Evolutionary conservation across 2,888 invertebrate species (phyloP).

Genomic region (Drosophila robusta): DNA sequence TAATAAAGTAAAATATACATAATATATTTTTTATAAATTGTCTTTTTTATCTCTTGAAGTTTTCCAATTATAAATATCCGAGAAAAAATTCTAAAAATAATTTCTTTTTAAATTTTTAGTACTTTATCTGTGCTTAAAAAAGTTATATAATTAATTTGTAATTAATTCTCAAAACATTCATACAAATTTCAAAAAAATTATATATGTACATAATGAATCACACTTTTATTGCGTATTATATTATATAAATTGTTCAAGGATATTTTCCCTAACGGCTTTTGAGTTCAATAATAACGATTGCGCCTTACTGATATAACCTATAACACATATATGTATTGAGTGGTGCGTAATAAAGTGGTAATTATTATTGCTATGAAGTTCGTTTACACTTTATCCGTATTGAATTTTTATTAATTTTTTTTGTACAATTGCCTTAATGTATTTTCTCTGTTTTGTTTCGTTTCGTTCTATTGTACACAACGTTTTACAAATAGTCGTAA

Average conservation of each 20-base stretch:
- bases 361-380: constrained; percentile 15
- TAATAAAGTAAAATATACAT: too few relatives aligned
- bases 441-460: background rate
- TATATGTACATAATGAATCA: background rate
- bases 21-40: too few relatives aligned
- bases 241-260: background rate
- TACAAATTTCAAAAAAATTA: too few relatives aligned
- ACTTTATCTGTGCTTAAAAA: too few relatives aligned
- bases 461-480: background rate
- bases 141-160: background rate
- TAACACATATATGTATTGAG: background rate
- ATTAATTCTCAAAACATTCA: too few relatives aligned
- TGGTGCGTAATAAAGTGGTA: constrained; percentile 17
- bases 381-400: constrained; percentile 16
- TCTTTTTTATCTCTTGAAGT: too few relatives aligned
- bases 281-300: constrained; percentile 9
- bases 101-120: too few relatives aligned
- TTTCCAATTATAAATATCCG: too few relatives aligned
- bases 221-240: background rate
- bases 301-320: background rate
- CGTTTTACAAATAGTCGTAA: background rate
- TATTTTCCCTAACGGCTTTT: background rate
- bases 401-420: constrained; percentile 5
- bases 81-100: too few relatives aligned
- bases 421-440: background rate